Evolutionary conservation across 2,113 vertebrate genomes (phyloP).

Genomic region (Hippocampus mohnikei): DNA sequence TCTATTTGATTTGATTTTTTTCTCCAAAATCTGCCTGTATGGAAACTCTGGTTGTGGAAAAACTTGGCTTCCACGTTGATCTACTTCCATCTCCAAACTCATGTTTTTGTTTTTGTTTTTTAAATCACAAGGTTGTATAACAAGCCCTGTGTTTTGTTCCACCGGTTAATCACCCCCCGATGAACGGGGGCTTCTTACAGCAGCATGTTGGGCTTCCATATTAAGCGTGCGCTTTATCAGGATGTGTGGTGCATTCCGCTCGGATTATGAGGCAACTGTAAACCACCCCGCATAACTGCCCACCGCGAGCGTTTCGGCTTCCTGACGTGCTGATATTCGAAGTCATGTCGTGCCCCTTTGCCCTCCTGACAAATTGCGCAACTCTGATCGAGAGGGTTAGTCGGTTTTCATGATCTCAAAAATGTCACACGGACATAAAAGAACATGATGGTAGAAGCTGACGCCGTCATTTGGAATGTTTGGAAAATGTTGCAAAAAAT

Average conservation of each 20-base stretch:
- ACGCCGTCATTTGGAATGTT: no score
- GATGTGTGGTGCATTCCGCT: conserved; percentile 31
- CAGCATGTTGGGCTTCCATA: conserved; percentile 19
- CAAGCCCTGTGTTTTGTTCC: conserved; percentile 20
- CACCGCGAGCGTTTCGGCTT: not conserved
- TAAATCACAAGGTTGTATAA: conserved; percentile 30
- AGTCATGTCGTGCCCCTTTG: conserved; percentile 9
- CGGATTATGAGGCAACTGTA: conserved; percentile 34
- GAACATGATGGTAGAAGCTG: no score
- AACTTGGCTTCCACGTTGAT: conserved; percentile 23
- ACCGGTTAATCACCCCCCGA: conserved; percentile 33
- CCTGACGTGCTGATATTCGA: conserved; percentile 11
- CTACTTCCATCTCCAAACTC: conserved; percentile 35
- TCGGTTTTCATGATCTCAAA: no score
- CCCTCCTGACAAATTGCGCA: conserved; percentile 4
- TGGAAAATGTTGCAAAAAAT: no score
- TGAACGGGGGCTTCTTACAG: not conserved
- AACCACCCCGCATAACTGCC: conserved; percentile 10
- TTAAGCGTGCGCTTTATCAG: conserved; percentile 39
- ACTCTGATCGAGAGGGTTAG: conserved; percentile 8
- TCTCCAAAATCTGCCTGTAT: not conserved
- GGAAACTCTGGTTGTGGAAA: not conserved
- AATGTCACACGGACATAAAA: no score
- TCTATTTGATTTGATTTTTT: not conserved
- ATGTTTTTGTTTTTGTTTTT: conserved; percentile 12